Evolutionary conservation across 1,140 invertebrate species (phyloP).

Genomic region (Drosophila ananassae): DNA sequence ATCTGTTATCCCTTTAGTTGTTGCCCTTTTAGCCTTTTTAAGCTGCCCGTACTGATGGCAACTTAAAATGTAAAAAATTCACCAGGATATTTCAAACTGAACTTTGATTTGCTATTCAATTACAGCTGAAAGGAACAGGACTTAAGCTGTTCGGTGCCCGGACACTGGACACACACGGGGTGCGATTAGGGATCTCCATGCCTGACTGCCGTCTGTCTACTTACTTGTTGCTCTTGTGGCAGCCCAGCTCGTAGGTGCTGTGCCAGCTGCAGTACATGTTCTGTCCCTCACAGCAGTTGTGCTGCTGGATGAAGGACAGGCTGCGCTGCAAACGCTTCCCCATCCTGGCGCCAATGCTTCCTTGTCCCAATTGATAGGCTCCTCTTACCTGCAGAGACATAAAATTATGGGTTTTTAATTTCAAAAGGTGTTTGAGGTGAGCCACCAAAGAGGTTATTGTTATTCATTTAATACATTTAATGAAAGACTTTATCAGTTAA

Average conservation of each 20-base stretch:
- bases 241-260: slow-evolving; percentile 73
- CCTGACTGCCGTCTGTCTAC: slow-evolving; percentile 19
- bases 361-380: slow-evolving; percentile 66
- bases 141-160: slow-evolving; percentile 6
- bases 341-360: slow-evolving; percentile 70
- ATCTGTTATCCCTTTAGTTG: slow-evolving; percentile 13
- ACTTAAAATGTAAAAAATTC: slow-evolving; percentile 10
- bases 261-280: slow-evolving; percentile 72
- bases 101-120: slow-evolving; percentile 35
- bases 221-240: slow-evolving; percentile 74
- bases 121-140: slow-evolving; percentile 4
- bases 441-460: no score
- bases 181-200: slow-evolving; percentile 2
- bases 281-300: slow-evolving; percentile 79
- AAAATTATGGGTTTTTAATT: not conserved
- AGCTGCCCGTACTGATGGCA: slow-evolving; percentile 6
- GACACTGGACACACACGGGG: slow-evolving; percentile 8
- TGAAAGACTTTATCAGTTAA: not conserved
- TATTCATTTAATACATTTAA: no score
- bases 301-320: slow-evolving; percentile 80
- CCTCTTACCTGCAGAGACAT: slow-evolving; percentile 26
- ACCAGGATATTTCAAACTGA: slow-evolving; percentile 10
- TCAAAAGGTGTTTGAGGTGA: no score
- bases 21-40: slow-evolving; percentile 5
- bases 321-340: slow-evolving; percentile 80